Evolutionary conservation across 1,140 invertebrate genomes (phyloP), one percentile per base, ranked within the genome.

Genomic region (Megalopta genalis): DNA sequence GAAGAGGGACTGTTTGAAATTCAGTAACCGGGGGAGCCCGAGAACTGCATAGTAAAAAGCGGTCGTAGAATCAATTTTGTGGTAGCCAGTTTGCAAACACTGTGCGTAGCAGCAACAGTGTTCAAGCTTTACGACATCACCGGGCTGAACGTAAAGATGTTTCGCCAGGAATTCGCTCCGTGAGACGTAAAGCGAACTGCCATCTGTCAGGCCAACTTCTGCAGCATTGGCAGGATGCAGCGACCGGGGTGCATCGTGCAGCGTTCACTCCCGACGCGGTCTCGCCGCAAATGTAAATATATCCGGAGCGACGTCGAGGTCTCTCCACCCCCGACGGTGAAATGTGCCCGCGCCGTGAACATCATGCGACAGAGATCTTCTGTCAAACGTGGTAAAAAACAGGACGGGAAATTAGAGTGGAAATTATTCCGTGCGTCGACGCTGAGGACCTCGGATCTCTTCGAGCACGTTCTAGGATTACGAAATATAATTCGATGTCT

Each of bases 211-310:
- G 0, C 8, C 8, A 32, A 71, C 42, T 71, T 71, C 70, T 63
- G 52, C 59, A 54, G 42, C 59, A 1, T 77, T 39, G 32, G 62
- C 6, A 32, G n/a, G 16, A 46, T n/a, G 14, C 0, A 32, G 39
- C 39, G 32, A 27, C 18, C 16, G 21, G 21, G 59, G 16, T 5
- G 18, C 2, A n/a, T 18, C 21, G 62, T n/a, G 46, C 32, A 65
- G 18, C 4, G 32, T 6, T 8, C 42, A 18, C 42, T 14, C 10
- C 42, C 42, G 10, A 14, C 42, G 14, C 42, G 42, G 42, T 46
- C 10, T 12, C 42, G 42, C 42, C 42, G 42, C 42, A 46, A 63
- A 63, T 77, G 46, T 54, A 77, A 71, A 77, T 77, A n/a, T 27
- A 60, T 37, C n/a, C 39, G 42, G 54, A 16, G 66, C 23, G 21